Conservation (phyloP, 2,113 vertebrate species). For the Sceloporus tristichus region DNA sequence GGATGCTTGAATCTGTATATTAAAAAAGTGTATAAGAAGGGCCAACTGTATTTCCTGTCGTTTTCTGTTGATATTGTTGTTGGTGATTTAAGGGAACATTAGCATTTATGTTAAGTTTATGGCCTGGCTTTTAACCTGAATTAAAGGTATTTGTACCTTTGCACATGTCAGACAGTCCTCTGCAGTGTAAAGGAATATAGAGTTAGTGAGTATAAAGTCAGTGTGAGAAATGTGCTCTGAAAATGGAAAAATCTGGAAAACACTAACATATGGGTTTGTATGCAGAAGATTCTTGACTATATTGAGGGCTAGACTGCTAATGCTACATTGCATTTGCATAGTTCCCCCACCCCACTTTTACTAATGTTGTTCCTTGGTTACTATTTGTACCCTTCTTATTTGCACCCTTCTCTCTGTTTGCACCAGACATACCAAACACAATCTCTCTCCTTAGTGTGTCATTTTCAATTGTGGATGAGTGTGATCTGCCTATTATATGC, state of each 20-base stretch:
- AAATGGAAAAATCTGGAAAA: neutral
- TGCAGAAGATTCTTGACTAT: neutral
- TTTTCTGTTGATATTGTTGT: too few relatives aligned
- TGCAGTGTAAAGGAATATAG: neutral
- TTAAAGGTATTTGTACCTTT: neutral
- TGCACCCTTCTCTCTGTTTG: neutral
- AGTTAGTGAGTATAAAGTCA: too few relatives aligned
- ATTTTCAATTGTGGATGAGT: neutral
- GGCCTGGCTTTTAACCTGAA: neutral
- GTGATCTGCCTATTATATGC: neutral
- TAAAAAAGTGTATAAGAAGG: too few relatives aligned
- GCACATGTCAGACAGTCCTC: neutral
- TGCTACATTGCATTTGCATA: neutral
- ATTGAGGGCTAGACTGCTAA: neutral
- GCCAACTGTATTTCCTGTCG: too few relatives aligned
- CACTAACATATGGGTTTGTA: neutral
- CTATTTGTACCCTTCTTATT: neutral
- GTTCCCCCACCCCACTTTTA: neutral
- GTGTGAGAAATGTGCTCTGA: neutral
- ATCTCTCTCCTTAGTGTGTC: neutral
- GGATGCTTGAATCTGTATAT: too few relatives aligned
- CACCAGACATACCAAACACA: neutral
- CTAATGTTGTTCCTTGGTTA: neutral
- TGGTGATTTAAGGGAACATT: too few relatives aligned
- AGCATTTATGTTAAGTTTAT: neutral